Evolutionary conservation across 2,888 invertebrate species (phyloP).

Genomic region (Hirtodrosophila histrioides): DNA sequence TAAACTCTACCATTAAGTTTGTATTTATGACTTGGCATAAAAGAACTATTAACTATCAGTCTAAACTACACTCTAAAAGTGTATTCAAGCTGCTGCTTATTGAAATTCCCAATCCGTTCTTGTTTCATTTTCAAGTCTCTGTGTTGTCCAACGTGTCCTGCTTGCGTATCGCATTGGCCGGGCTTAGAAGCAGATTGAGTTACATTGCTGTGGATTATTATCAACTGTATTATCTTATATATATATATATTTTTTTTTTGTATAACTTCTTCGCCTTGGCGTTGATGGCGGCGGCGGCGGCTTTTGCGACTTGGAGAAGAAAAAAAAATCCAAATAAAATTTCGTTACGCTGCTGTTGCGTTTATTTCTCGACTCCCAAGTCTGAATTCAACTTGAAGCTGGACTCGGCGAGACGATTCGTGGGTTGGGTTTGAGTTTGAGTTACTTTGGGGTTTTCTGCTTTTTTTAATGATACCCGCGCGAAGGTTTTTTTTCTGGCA

Average conservation of each 20-base stretch:
- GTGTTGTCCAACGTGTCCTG: conserved; percentile 54
- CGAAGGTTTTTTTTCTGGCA: conserved; percentile 44
- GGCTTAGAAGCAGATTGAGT: conserved; percentile 78
- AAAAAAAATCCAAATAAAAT: conserved; percentile 71
- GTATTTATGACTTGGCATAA: too few species aligned
- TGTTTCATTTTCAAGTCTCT: conserved; percentile 23
- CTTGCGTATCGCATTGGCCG: conserved; percentile 63
- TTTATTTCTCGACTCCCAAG: conserved; percentile 37
- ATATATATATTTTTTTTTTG: conserved; percentile 19
- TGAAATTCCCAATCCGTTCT: conserved; percentile 4
- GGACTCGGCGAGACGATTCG: conserved; percentile 24
- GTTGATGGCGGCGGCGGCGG: conserved; percentile 39
- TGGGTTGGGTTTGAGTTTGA: conserved; percentile 40
- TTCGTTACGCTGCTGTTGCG: conserved; percentile 76
- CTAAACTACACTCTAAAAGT: conserved; percentile 3
- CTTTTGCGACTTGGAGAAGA: conserved; percentile 13
- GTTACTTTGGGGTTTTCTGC: conserved; percentile 53
- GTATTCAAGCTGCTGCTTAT: conserved; percentile 19
- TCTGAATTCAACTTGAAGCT: conserved; percentile 25
- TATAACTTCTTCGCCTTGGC: conserved; percentile 27
- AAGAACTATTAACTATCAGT: too few species aligned
- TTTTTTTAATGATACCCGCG: conserved; percentile 71
- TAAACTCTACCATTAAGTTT: too few species aligned
- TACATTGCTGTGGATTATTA: conserved; percentile 80
- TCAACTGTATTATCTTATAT: conserved; percentile 81